Conservation (phyloP, 2,888 invertebrate genomes). For the Dermolepida albohirtum region DNA sequence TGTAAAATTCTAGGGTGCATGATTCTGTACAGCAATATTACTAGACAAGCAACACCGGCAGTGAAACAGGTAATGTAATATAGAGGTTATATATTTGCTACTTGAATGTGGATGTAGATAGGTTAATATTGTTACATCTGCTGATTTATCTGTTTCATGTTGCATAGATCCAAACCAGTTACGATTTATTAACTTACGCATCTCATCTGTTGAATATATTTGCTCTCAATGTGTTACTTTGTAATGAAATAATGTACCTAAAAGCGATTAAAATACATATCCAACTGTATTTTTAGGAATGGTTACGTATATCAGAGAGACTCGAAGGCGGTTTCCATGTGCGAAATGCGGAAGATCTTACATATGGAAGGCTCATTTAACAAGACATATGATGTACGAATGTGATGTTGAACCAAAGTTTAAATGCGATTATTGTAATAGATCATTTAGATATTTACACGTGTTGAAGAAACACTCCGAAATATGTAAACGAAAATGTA, state of each 20-base stretch:
- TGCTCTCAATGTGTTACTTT: not conserved
- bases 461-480: slow-evolving; percentile 28
- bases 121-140: too few species aligned
- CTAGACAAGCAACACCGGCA: too few species aligned
- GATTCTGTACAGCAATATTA: too few species aligned
- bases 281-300: slow-evolving; percentile 26
- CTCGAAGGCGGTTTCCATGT: slow-evolving; percentile 41
- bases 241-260: not conserved
- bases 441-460: slow-evolving; percentile 62
- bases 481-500: slow-evolving; percentile 10
- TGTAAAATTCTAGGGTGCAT: too few species aligned
- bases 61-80: too few species aligned
- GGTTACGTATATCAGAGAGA: slow-evolving; percentile 7
- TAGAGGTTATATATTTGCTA: too few species aligned
- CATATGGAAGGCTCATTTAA: slow-evolving; percentile 44
- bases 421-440: slow-evolving; percentile 63
- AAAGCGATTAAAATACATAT: slow-evolving; percentile 1
- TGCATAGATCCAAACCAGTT: too few species aligned
- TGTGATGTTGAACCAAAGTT: slow-evolving; percentile 62
- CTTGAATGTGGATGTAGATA: too few species aligned
- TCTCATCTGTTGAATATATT: too few species aligned
- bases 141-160: too few species aligned
- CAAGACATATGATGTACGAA: slow-evolving; percentile 60
- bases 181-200: too few species aligned
- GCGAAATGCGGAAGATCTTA: slow-evolving; percentile 45